Conservation (phyloP, 2,113 vertebrate genomes). For the Trematocara marginatum region DNA sequence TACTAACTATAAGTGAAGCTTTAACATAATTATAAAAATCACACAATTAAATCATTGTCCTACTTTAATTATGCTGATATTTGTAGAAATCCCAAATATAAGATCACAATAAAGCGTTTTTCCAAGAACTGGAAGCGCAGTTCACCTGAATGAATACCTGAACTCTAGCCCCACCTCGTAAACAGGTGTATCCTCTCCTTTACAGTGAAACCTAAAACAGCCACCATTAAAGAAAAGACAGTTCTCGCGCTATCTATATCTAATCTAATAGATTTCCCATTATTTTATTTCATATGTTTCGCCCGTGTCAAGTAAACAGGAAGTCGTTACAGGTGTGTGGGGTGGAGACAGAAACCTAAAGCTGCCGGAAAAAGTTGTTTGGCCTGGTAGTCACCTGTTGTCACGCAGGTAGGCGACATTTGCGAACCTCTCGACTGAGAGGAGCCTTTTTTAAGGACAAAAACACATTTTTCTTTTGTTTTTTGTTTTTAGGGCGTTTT, state of each 20-base stretch:
- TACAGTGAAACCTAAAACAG: neutral
- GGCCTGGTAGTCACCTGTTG: neutral
- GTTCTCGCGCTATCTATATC: neutral
- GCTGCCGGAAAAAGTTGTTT: conserved; percentile 26
- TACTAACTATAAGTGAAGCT: conserved; percentile 9
- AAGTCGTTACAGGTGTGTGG: conserved; percentile 6
- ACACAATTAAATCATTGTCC: neutral
- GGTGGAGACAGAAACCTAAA: conserved; percentile 31
- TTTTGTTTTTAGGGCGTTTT: neutral
- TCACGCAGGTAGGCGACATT: neutral
- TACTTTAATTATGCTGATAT: too few species aligned
- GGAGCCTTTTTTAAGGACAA: neutral
- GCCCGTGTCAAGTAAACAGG: conserved; percentile 42
- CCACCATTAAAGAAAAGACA: neutral
- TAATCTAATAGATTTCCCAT: neutral
- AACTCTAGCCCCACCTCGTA: neutral
- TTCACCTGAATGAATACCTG: neutral
- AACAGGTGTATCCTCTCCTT: neutral
- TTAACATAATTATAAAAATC: accelerated
- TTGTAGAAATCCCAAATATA: neutral
- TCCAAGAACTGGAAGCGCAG: neutral
- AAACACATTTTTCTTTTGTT: accelerated
- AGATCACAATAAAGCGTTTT: neutral
- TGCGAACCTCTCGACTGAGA: neutral
- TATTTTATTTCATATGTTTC: neutral